phyloP scores from a whole-genome alignment of 2,888 invertebrate species.

The Drosophila sordidula region DNA sequence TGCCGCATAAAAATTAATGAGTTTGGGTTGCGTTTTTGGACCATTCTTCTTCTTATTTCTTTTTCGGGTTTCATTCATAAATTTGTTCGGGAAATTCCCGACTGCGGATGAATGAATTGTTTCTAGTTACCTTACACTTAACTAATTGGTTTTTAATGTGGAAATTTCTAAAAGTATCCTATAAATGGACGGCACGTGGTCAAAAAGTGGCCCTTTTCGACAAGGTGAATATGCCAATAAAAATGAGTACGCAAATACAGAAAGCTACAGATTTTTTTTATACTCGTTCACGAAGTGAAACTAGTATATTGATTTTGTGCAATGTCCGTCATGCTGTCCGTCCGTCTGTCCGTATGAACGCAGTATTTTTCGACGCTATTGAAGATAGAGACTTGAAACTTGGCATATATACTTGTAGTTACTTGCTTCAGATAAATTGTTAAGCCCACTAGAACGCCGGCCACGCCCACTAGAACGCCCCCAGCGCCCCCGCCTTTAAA shows the following conservation, averaged over 20 bases:
- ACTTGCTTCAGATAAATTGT: too few species aligned
- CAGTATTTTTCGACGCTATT: too few species aligned
- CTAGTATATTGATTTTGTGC: too few species aligned
- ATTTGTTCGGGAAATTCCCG: slow-evolving; percentile 60
- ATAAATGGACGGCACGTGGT: slow-evolving; percentile 11
- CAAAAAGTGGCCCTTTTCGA: not conserved
- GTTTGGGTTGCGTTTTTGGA: slow-evolving; percentile 32
- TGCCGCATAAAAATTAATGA: slow-evolving; percentile 69
- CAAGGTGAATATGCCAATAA: too few species aligned
- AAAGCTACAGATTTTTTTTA: not conserved
- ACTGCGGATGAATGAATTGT: slow-evolving; percentile 57
- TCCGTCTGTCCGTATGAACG: too few species aligned
- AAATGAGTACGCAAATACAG: not conserved
- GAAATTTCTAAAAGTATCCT: slow-evolving; percentile 34
- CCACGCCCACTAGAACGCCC: too few species aligned
- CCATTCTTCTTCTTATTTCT: not conserved
- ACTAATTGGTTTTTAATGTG: slow-evolving; percentile 69
- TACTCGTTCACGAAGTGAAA: too few species aligned
- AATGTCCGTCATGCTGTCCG: too few species aligned
- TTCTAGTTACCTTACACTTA: slow-evolving; percentile 21
- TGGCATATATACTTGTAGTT: too few species aligned
- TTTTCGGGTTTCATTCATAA: slow-evolving; percentile 63
- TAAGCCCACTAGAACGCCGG: too few species aligned
- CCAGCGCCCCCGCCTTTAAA: too few species aligned
- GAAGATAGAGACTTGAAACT: too few species aligned